Percentiles rank a stretch among this genome's conserved stretches.
Conservation (phyloP, 35 echinoderm and acorn worm species). For the Antedon bifida region DNA sequence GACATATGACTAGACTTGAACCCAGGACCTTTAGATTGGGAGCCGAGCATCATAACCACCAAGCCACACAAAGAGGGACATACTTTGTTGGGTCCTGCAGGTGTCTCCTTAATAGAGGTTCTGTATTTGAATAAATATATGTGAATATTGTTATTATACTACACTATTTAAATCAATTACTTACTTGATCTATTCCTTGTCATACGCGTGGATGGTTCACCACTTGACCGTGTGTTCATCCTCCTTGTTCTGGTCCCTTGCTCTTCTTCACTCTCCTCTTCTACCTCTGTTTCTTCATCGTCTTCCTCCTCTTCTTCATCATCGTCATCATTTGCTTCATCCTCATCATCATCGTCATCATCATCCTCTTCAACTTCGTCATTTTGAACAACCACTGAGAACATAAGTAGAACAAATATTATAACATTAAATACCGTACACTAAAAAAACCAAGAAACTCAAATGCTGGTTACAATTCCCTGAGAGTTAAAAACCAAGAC, state of each 20-base stretch:
- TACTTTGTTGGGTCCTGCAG: no score
- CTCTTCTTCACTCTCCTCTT: constrained; percentile 11
- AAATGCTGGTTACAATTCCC: no score
- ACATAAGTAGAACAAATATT: background rate
- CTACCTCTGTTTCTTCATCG: constrained; percentile 3
- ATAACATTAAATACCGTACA: background rate
- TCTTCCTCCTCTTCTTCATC: background rate
- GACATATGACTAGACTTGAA: no score
- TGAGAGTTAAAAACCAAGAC: no score
- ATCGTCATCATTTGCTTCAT: background rate
- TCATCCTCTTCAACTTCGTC: constrained; percentile 13
- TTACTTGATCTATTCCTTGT: constrained; percentile 10
- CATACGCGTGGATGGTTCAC: background rate
- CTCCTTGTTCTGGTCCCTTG: background rate
- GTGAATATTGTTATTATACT: no score
- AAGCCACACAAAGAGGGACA: no score
- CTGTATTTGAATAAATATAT: no score
- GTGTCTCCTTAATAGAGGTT: no score
- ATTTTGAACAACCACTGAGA: background rate
- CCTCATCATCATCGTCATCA: constrained; percentile 10
- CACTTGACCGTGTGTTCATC: background rate
- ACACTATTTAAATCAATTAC: constrained; percentile 1
- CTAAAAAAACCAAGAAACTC: no score
- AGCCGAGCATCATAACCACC: no score
- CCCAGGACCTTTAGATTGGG: no score